phyloP scores from a whole-genome alignment of 1,140 invertebrate genomes.

The Neodiprion fabricii region DNA sequence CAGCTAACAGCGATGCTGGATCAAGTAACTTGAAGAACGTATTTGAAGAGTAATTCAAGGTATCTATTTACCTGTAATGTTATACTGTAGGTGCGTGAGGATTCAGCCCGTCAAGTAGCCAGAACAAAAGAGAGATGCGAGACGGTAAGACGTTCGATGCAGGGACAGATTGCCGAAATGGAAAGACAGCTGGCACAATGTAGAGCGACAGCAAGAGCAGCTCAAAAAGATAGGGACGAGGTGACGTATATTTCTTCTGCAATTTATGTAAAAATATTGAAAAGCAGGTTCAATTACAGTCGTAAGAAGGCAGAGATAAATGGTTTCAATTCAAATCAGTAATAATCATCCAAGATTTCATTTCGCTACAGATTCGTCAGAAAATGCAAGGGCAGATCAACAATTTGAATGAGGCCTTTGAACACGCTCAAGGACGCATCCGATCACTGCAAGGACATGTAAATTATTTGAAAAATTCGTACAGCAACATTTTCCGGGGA shows the following conservation, averaged over 20 bases:
- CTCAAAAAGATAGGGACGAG: constrained; percentile 72
- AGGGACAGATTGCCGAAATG: constrained; percentile 69
- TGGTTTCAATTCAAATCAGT: constrained; percentile 20
- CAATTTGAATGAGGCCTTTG: constrained; percentile 71
- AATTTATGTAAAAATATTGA: constrained; percentile 12
- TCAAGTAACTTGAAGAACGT: constrained; percentile 42
- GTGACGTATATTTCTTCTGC: constrained; percentile 44
- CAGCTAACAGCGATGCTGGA: constrained; percentile 73
- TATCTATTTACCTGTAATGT: neutral
- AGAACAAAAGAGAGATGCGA: constrained; percentile 74
- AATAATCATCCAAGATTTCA: constrained; percentile 1
- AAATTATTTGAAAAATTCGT: constrained; percentile 66
- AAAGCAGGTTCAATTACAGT: neutral
- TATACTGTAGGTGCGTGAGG: constrained; percentile 63
- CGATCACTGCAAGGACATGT: constrained; percentile 70
- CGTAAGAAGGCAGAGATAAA: constrained; percentile 9
- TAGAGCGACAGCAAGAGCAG: constrained; percentile 67
- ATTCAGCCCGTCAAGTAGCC: constrained; percentile 74
- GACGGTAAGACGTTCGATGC: constrained; percentile 64
- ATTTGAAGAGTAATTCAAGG: neutral
- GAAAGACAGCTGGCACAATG: constrained; percentile 70
- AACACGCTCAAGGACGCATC: constrained; percentile 71
- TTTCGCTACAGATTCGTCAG: constrained; percentile 61
- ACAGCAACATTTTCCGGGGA: constrained; percentile 51
- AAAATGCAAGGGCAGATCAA: constrained; percentile 74